Evolutionary conservation across 1,140 invertebrate species (phyloP).

Genomic region (Drosophila burlai): DNA sequence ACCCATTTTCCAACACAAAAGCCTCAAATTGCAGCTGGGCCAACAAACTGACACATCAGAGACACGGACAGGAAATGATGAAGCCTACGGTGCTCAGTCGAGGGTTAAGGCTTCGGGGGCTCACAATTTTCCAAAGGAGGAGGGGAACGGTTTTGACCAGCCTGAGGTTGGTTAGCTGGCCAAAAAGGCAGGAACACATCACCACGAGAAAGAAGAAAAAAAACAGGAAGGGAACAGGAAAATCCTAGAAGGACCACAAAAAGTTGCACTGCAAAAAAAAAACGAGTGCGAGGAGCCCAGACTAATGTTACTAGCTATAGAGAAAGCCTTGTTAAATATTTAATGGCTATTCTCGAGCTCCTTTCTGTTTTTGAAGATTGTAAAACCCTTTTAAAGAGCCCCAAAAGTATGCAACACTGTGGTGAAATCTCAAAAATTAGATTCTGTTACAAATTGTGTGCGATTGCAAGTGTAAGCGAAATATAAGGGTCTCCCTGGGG

Average conservation of each 20-base stretch:
- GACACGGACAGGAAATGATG: slow-evolving; percentile 29
- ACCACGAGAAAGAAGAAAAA: background rate
- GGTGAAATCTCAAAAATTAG: background rate
- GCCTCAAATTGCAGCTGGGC: slow-evolving; percentile 76
- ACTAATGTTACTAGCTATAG: background rate
- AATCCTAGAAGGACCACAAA: background rate
- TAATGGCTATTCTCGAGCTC: background rate
- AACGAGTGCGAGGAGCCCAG: background rate
- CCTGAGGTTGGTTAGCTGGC: slow-evolving; percentile 30
- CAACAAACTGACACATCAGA: slow-evolving; percentile 49
- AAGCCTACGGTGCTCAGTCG: slow-evolving; percentile 7
- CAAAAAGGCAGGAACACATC: slow-evolving; percentile 22
- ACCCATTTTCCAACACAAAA: slow-evolving; percentile 64
- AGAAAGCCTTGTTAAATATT: background rate
- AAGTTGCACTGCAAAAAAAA: background rate
- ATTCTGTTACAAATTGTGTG: background rate
- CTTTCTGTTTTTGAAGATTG: background rate
- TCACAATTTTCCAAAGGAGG: background rate
- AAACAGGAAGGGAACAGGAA: background rate
- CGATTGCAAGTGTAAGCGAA: slow-evolving; percentile 19
- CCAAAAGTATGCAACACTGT: background rate
- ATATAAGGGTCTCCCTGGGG: slow-evolving; percentile 14
- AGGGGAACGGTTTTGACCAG: slow-evolving; percentile 9
- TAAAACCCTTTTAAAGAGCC: background rate
- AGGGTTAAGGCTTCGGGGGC: slow-evolving; percentile 2